Conservation (phyloP, 1,140 invertebrate species). For the Saccostrea cuccullata region DNA sequence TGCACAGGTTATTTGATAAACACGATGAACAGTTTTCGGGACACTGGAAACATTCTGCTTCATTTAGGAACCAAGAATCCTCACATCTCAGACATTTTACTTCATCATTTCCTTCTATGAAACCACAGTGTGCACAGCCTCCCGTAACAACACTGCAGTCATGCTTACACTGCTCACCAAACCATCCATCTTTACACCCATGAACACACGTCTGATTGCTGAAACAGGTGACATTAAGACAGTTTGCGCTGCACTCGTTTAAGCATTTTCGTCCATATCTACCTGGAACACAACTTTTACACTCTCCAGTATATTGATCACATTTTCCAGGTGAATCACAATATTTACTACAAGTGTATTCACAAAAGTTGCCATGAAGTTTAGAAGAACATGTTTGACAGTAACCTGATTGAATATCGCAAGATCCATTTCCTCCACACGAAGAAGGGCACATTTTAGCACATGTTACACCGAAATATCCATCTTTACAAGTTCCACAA, state of each 20-base stretch:
- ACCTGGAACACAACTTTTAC: background rate
- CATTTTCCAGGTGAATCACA: background rate
- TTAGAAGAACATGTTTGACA: background rate
- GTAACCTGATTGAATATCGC: background rate
- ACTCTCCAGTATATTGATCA: background rate
- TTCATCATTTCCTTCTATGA: background rate
- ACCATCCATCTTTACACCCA: background rate
- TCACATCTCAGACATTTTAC: background rate
- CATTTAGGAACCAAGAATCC: background rate
- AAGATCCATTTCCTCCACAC: background rate
- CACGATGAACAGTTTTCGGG: background rate
- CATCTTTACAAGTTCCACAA: background rate
- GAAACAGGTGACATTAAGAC: background rate
- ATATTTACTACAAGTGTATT: background rate
- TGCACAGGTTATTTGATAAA: background rate
- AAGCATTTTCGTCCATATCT: background rate
- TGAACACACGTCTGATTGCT: background rate
- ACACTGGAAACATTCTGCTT: background rate
- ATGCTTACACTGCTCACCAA: background rate
- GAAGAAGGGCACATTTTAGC: background rate
- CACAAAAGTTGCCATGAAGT: background rate
- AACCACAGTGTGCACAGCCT: background rate
- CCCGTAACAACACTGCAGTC: background rate
- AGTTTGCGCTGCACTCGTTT: background rate
- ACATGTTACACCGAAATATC: background rate